phyloP scores from a whole-genome alignment of 2,888 invertebrate species.

The Hypomecis atomaria region DNA sequence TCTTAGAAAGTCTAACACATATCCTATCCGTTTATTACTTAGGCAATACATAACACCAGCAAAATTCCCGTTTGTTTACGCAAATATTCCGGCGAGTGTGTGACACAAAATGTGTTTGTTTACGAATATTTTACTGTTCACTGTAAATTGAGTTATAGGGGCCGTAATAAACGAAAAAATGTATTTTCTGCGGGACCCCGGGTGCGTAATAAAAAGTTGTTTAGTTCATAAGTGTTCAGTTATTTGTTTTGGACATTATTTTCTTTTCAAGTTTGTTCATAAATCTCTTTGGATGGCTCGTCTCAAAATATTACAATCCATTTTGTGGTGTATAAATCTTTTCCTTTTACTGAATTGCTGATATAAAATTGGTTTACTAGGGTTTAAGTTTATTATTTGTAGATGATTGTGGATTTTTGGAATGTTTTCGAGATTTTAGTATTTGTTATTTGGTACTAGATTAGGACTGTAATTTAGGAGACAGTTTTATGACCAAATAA shows the following conservation, averaged over 20 bases:
- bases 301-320: constrained; percentile 22
- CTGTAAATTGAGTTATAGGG: constrained; percentile 53
- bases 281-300: constrained; percentile 24
- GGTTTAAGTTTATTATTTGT: neutral
- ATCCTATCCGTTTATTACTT: neutral
- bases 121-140: constrained; percentile 48
- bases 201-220: constrained; percentile 38
- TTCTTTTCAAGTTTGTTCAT: constrained; percentile 34
- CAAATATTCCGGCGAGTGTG: constrained; percentile 29
- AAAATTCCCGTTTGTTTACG: constrained; percentile 11
- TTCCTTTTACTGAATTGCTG: constrained; percentile 9
- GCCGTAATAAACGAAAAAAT: constrained; percentile 45
- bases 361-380: neutral
- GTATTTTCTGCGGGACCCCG: constrained; percentile 31
- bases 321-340: constrained; percentile 11
- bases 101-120: constrained; percentile 52
- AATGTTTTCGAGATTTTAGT: too few species aligned
- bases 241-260: constrained; percentile 38
- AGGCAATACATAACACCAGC: constrained; percentile 26
- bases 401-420: too few species aligned
- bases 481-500: too few species aligned
- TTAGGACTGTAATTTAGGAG: too few species aligned
- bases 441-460: too few species aligned
- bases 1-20: too few species aligned
- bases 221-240: constrained; percentile 38